A percentile compares a stretch with the other conserved stretches of the same genome.
These are phyloP conservation scores for Orthonychiurus folsomi DNA, from an alignment of 2,888 invertebrate species.

Conservation along the genomic window DNA sequence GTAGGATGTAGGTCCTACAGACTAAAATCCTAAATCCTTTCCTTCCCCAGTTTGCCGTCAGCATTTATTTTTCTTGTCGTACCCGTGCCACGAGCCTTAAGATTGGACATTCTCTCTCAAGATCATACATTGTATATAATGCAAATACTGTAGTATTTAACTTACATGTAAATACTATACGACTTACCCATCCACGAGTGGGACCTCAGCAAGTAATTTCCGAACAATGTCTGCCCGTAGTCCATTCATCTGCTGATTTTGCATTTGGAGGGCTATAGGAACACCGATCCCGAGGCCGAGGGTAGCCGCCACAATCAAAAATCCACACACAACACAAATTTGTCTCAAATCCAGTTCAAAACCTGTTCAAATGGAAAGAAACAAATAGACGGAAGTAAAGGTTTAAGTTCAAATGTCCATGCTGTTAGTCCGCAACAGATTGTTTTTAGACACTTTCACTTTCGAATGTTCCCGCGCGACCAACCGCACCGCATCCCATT, in stretches of 20 bases:
- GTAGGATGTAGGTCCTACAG: too few species aligned
- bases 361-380: constrained; percentile 22
- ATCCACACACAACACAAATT: constrained; percentile 38
- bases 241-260: constrained; percentile 35
- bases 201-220: constrained; percentile 40
- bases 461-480: too few species aligned
- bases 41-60: background rate
- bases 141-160: too few species aligned
- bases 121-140: background rate
- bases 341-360: constrained; percentile 40
- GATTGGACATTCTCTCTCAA: background rate
- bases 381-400: too few species aligned
- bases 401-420: too few species aligned
- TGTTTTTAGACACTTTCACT: background rate
- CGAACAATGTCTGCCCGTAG: constrained; percentile 38
- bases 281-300: constrained; percentile 33
- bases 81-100: background rate
- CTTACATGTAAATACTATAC: too few species aligned
- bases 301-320: constrained; percentile 23
- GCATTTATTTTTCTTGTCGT: too few species aligned
- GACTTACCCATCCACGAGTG: constrained; percentile 39
- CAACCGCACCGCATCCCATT: too few species aligned
- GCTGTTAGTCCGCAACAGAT: background rate
- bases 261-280: constrained; percentile 39
- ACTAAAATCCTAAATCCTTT: too few species aligned